A percentile compares a stretch with the other conserved stretches of the same genome.
phyloP scores from a whole-genome alignment of 2,888 invertebrate species.

The Phrixothrix hirtus region DNA sequence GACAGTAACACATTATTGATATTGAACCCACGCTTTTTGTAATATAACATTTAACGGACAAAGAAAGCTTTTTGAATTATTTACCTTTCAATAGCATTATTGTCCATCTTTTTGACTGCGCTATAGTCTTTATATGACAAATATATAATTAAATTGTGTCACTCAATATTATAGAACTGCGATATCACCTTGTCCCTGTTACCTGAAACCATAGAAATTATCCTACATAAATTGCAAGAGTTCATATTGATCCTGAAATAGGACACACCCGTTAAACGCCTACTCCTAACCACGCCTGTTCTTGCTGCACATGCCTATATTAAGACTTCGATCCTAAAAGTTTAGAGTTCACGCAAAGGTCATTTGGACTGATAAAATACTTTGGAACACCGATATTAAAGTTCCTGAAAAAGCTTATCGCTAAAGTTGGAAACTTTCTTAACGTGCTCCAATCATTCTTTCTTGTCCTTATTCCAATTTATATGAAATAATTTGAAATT shows the following conservation, averaged over 20 bases:
- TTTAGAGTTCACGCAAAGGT: conserved; percentile 31
- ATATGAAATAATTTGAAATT: no score
- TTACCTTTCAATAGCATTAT: no score
- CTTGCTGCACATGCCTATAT: conserved; percentile 35
- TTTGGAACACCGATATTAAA: conserved; percentile 20
- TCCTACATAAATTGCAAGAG: conserved; percentile 22
- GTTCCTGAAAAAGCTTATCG: conserved; percentile 14
- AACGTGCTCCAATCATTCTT: conserved; percentile 7
- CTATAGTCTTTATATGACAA: no score
- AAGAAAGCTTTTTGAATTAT: no score
- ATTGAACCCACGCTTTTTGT: no score
- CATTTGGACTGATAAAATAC: conserved; percentile 24
- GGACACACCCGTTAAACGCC: conserved; percentile 40
- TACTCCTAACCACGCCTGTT: conserved; percentile 41
- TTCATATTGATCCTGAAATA: conserved; percentile 41
- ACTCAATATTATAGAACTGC: neutral
- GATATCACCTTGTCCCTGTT: conserved; percentile 7
- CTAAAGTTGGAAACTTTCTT: conserved; percentile 17
- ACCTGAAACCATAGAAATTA: conserved; percentile 22
- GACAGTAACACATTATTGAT: no score
- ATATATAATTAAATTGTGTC: neutral
- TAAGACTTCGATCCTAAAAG: conserved; percentile 29
- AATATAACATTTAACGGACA: no score
- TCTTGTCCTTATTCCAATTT: neutral
- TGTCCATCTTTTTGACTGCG: no score